Base-by-base conservation (phyloP, 2,888 invertebrate species). In the Acronicta alni region DNA sequence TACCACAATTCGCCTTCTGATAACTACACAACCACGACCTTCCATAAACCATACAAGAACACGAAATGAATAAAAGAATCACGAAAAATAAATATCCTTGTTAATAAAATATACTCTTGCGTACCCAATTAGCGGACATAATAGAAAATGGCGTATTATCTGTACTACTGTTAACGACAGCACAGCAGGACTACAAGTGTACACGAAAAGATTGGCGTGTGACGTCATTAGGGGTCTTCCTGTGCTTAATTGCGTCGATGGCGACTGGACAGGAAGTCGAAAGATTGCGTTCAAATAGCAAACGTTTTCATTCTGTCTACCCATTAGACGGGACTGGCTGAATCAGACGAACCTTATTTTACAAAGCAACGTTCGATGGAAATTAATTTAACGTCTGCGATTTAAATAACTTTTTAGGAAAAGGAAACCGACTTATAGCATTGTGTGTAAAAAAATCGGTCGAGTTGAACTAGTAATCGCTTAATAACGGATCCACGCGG, bases 221-320 rank as follows among this genome's bases (percentile, higher is more conserved):
- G 85, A 86, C 85, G 82, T 89, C 88, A 90, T 92, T 90, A 90
- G 83, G 70, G 74, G 73, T 79, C 84, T 91, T 93, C 93, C 93
- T 87, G 88, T 75, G 80, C 83, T 88, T 93, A 93, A 94, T 93
- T 93, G 93, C 90, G 82, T 81, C 85, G 83, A 87, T 87, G 85
- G 87, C 86, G 88, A 85, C 85, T 84, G 83, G 78, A 78, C 88
- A 91, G 93, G 93, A 93, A 89, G 89, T 85, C 87, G 84, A 89
- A 92, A 92, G 93, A 94, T 93, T 93, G 93, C 90, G 79, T 87
- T 87, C 85, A 86, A 90, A 92, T 87, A 90, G 89, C 83, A 79
- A 86, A 83, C 84, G 80, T 77, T 85, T 81, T 78, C 80, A 66
- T 68, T 69, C 76, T 75, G 75, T 79, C 83, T 72, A 75, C 74